phyloP scores from a whole-genome alignment of 2,113 vertebrate genomes.

The Butorides virescens region DNA sequence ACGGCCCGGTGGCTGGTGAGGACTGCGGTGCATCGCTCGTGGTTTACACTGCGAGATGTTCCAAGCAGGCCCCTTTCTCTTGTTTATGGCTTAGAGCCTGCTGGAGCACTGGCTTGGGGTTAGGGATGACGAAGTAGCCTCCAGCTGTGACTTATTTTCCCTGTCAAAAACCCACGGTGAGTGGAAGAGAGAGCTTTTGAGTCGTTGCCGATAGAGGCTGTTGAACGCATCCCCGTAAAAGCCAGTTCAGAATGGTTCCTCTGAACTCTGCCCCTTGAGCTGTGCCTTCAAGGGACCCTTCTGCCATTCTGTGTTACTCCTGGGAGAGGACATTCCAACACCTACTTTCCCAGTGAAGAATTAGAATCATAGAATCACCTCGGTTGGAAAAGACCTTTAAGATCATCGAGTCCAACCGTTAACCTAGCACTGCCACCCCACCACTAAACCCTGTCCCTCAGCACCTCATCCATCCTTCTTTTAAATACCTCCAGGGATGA shows the following conservation, averaged over 20 bases:
- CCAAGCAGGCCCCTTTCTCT: neutral
- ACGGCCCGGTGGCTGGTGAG: neutral
- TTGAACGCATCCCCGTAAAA: neutral
- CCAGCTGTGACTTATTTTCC: neutral
- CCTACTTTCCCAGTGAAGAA: neutral
- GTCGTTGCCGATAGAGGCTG: neutral
- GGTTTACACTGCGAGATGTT: neutral
- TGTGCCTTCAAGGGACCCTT: neutral
- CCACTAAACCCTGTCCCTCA: no score
- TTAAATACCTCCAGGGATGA: no score
- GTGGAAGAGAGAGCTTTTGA: neutral
- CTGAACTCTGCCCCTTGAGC: neutral
- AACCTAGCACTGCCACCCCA: no score
- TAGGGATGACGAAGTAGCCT: neutral
- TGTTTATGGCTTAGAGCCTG: neutral
- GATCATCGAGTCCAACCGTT: no score
- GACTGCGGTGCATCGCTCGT: rapidly evolving
- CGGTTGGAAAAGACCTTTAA: no score
- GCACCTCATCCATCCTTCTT: no score
- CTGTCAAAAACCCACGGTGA: neutral
- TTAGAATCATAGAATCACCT: no score
- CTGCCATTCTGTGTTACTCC: no score
- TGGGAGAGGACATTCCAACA: neutral
- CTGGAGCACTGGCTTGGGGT: neutral
- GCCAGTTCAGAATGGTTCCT: neutral